phyloP scores from a whole-genome alignment of 2,113 vertebrate species.

The Melierax canorus region DNA sequence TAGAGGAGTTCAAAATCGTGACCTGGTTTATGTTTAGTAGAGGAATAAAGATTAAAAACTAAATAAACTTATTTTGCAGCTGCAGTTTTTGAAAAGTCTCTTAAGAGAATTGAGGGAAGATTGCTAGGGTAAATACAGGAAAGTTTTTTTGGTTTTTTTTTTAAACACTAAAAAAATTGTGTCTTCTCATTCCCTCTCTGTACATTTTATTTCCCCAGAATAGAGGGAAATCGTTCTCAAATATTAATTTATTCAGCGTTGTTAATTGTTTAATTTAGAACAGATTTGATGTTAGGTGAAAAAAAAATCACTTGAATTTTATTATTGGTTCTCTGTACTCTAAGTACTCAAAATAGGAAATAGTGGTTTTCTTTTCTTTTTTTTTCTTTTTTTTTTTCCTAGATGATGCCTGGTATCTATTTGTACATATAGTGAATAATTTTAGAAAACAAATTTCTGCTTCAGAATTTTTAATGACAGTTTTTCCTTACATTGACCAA shows the following conservation, averaged over 20 bases:
- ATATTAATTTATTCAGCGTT: constrained; percentile 77
- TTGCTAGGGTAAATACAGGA: constrained; percentile 44
- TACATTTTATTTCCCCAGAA: constrained; percentile 62
- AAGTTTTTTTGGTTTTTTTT: background rate
- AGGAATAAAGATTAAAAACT: background rate
- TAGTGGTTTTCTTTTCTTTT: constrained; percentile 41
- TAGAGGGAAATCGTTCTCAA: constrained; percentile 40
- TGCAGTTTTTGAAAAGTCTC: constrained; percentile 27
- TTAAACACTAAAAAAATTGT: background rate
- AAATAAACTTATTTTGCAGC: constrained; percentile 8
- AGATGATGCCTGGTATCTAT: constrained; percentile 69
- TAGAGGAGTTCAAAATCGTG: constrained; percentile 75
- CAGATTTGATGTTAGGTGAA: constrained; percentile 66
- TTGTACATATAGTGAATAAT: constrained; percentile 71
- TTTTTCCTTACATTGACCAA: constrained; percentile 82
- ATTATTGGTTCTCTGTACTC: constrained; percentile 72
- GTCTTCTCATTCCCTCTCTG: constrained; percentile 22
- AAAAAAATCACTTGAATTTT: constrained; percentile 68
- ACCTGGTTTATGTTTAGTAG: constrained; percentile 91
- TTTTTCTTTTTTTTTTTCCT: background rate
- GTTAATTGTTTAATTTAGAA: constrained; percentile 81
- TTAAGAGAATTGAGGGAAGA: constrained; percentile 20
- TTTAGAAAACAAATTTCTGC: constrained; percentile 65
- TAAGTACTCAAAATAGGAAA: constrained; percentile 84
- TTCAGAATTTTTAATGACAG: constrained; percentile 58